Evolutionary conservation across 1,140 invertebrate genomes (phyloP), one percentile per base, ranked within the genome.

Genomic region (Dolichoris vasculosae): DNA sequence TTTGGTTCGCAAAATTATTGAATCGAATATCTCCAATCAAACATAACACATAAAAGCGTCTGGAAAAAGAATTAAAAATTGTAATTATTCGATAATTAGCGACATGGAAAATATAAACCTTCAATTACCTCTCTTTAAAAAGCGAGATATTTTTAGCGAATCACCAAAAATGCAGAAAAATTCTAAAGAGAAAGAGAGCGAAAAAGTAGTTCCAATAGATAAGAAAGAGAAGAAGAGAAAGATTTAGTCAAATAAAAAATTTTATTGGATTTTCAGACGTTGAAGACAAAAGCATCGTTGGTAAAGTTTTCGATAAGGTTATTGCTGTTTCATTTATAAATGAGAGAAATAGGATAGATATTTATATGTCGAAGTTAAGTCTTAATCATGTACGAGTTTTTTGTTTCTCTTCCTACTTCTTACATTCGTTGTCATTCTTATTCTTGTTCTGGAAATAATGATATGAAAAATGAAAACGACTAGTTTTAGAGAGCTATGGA

Each of bases 31-130:
- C 76, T 73, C 82, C 46, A 55, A 81, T 71, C 20, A 67, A 85
- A 83, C 46, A 77, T 48, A 59, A 30, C 3, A 69, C 7, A 11
- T 23, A 73, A 30, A 35, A 59, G 15, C 3, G 43, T 48, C 59
- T 26, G 13, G 48, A 46, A 48, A 73, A 80, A 40, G 35, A 51
- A 86, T 80, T 48, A 40, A 82, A 67, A 23, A 67, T 69, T 84
- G 43, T 83, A 88, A 87, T 88, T 87, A 86, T 63, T 80, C 35
- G 32, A 76, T 86, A 84, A 75, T 78, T 75, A 79, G n/a, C 43
- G 84, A 67, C 23, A 46, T 11, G 84, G 35, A 85, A 80, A 81
- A 79, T 76, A 64, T 30, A 51, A 82, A 82, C 40, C 81, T 55
- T 23, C 78, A 85, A 82, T 85, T 82, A 85, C 77, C 78, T 20